These are phyloP conservation scores for Stegastes partitus DNA, from an alignment of 2,113 vertebrate genomes.

Conservation along the genomic window DNA sequence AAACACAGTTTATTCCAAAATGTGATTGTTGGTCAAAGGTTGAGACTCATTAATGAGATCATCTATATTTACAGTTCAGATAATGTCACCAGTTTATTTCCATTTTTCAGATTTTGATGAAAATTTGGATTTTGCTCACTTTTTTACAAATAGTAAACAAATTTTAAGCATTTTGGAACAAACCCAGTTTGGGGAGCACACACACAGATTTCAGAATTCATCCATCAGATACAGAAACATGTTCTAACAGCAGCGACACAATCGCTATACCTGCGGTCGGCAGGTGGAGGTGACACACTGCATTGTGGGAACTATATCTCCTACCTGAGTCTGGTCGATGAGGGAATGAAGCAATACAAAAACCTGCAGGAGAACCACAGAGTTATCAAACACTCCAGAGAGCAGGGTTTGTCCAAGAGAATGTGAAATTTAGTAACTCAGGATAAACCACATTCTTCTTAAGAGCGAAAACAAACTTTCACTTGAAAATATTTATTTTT, in stretches of 20 bases:
- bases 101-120: neutral
- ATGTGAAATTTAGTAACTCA: no score
- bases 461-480: no score
- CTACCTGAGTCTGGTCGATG: constrained; percentile 47
- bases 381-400: constrained; percentile 20
- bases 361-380: constrained; percentile 66
- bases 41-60: neutral
- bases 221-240: constrained; percentile 51
- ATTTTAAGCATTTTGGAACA: constrained; percentile 46
- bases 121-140: neutral
- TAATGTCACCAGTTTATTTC: no score
- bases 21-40: neutral
- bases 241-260: constrained; percentile 33
- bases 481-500: no score
- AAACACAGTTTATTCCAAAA: constrained; percentile 45
- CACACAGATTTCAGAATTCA: neutral
- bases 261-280: constrained; percentile 14
- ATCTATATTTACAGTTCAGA: neutral
- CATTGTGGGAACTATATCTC: constrained; percentile 36
- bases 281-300: constrained; percentile 10
- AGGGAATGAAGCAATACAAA: constrained; percentile 52
- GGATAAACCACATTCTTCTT: no score
- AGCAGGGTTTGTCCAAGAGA: neutral
- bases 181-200: constrained; percentile 14
- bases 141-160: no score